A percentile compares a stretch with the other conserved stretches of the same genome.
Conservation (phyloP, 2,797 vertebrate species). For the Myotis pilosus region DNA sequence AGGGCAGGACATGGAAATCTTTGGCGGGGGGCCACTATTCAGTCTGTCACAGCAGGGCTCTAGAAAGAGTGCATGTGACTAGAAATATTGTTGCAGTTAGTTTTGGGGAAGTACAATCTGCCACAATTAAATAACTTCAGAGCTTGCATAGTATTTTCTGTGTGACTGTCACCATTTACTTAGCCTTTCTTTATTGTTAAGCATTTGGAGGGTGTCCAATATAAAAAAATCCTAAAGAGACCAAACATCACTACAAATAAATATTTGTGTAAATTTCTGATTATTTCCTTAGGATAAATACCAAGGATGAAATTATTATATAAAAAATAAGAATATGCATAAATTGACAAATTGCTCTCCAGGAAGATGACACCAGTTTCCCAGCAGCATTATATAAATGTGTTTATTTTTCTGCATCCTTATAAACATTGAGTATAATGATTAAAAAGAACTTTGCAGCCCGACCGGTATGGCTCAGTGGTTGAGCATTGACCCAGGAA, state of each 20-base stretch:
- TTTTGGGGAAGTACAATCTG: not conserved
- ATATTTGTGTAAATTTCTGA: not conserved
- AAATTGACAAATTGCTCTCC: not conserved
- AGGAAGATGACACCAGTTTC: not conserved
- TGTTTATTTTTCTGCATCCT: not conserved
- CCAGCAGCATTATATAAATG: not conserved
- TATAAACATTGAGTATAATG: not conserved
- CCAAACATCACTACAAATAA: not conserved
- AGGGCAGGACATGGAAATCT: not conserved
- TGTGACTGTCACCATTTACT: not conserved
- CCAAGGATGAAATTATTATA: not conserved
- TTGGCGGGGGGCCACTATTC: not conserved
- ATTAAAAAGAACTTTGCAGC: not conserved
- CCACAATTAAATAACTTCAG: not conserved
- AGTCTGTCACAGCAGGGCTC: not conserved
- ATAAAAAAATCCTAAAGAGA: not conserved
- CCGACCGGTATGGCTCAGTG: no score
- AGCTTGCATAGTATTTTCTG: not conserved
- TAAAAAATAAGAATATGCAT: not conserved
- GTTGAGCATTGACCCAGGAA: no score
- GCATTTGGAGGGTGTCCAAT: not conserved
- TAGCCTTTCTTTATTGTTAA: constrained; percentile 19
- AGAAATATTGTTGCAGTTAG: not conserved
- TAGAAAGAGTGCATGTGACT: not conserved
- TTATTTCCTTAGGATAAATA: constrained; percentile 6